A percentile compares a stretch with the other conserved stretches of the same genome.
phyloP scores from a whole-genome alignment of 2,797 vertebrate genomes.

The Chloroceryle amazona region DNA sequence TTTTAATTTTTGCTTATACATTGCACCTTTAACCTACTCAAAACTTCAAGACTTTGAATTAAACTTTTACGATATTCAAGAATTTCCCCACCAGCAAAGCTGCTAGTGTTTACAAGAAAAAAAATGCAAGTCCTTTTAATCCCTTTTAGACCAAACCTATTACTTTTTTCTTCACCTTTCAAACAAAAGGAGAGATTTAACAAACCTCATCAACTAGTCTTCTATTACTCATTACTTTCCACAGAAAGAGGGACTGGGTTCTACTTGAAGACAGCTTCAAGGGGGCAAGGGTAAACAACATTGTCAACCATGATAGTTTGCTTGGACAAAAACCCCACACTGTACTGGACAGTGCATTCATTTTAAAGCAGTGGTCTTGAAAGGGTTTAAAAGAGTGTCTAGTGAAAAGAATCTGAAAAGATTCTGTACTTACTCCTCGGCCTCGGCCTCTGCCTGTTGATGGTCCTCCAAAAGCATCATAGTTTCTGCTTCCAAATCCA shows the following conservation, averaged over 20 bases:
- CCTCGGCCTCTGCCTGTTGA: slow-evolving; percentile 89
- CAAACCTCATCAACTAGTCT: slow-evolving; percentile 79
- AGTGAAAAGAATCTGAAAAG: slow-evolving; percentile 90
- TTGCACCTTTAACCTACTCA: slow-evolving; percentile 89
- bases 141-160: slow-evolving; percentile 86
- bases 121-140: slow-evolving; percentile 86
- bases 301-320: slow-evolving; percentile 72
- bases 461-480: slow-evolving; percentile 90
- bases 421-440: slow-evolving; percentile 91
- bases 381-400: slow-evolving; percentile 88
- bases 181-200: slow-evolving; percentile 82
- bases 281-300: slow-evolving; percentile 65
- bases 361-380: slow-evolving; percentile 86
- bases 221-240: slow-evolving; percentile 77
- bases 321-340: slow-evolving; percentile 75
- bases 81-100: slow-evolving; percentile 80
- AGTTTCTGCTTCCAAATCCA: slow-evolving; percentile 89
- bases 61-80: slow-evolving; percentile 80
- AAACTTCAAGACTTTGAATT: slow-evolving; percentile 79
- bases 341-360: slow-evolving; percentile 80
- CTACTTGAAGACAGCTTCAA: slow-evolving; percentile 79
- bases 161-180: slow-evolving; percentile 81
- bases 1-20: slow-evolving; percentile 80
- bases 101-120: slow-evolving; percentile 82
- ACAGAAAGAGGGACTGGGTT: slow-evolving; percentile 65